Base-by-base conservation (phyloP, 1,140 invertebrate genomes). In the Bombus turneri region DNA sequence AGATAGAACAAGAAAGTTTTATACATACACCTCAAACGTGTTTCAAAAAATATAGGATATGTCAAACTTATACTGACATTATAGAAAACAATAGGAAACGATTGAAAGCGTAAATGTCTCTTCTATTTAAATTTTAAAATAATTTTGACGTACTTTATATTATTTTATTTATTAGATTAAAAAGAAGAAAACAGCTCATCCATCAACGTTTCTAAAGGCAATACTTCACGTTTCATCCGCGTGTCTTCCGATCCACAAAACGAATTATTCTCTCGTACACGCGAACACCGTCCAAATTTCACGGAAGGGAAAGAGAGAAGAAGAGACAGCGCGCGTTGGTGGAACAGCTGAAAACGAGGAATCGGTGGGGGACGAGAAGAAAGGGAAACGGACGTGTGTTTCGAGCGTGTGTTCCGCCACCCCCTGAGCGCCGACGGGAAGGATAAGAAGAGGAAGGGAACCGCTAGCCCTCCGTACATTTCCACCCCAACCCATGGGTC, bases 311-410 rank as follows among this genome's bases (percentile, higher is more conserved):
- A 9, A 28, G 39, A 43, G 25, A 72, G 62, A 75, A 69, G 25
- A 22, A 8, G 66, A 37, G 66, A 37, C 9, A 25, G 15, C 3
- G 1, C 8, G 37, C 43, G 62, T 28, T 18, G 37, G 25, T 18
- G 68, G 9, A n/a, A 31, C 68, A 31, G 81, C 2, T 12, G 62
- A 39, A 72, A 81, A 82, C 34, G 31, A 39, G 31, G 59, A 69
- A 62, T n/a, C 69, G 31, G 25, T n/a, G 77, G 34, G 10, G 15
- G 37, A 25, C 57, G 69, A 76, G 72, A 81, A 31, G 72, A 64
- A 78, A 53, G 82, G 74, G 31, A 83, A 59, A 62, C 83, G 76
- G 66, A 88, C 78, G 85, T 80, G 62, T 81, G 68, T 78, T 85
- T 78, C 53, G 66, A 74, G n/a, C 78, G 62, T 78, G 87, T 83